A percentile compares a stretch with the other conserved stretches of the same genome.
Conservation (phyloP, 2,888 invertebrate genomes). For the Odontocerum albicorne region DNA sequence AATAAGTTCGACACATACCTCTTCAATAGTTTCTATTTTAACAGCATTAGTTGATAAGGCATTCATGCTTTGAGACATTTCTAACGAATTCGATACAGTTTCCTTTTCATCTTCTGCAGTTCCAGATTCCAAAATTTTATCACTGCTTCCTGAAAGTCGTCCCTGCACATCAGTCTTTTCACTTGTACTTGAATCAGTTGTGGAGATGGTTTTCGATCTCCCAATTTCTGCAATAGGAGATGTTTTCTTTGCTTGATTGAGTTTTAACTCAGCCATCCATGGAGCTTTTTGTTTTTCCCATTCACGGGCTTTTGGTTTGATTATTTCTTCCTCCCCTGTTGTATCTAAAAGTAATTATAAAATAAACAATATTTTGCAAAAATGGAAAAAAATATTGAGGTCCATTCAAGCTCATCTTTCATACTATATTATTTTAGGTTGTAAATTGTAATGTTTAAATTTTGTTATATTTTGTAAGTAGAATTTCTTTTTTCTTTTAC, state of each 20-base stretch:
- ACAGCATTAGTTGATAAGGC: constrained; percentile 54
- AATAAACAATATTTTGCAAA: too few species aligned
- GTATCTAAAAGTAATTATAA: too few species aligned
- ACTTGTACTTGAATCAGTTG: constrained; percentile 38
- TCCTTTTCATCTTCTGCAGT: constrained; percentile 48
- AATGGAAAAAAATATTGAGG: too few species aligned
- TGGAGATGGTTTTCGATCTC: constrained; percentile 45
- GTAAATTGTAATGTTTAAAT: too few species aligned
- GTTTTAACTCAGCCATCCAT: constrained; percentile 81
- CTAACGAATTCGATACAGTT: constrained; percentile 47
- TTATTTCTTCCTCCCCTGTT: constrained; percentile 46
- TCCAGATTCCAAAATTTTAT: constrained; percentile 52
- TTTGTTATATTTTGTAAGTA: too few species aligned
- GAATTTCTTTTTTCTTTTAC: too few species aligned
- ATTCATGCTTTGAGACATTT: constrained; percentile 58
- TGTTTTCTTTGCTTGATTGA: constrained; percentile 72
- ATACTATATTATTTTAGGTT: too few species aligned
- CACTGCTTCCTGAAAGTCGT: constrained; percentile 37
- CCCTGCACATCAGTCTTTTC: constrained; percentile 39
- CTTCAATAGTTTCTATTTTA: constrained; percentile 51
- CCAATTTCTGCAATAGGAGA: constrained; percentile 45
- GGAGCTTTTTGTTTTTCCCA: constrained; percentile 76
- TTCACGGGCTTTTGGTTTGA: constrained; percentile 66
- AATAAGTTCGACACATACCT: too few species aligned
- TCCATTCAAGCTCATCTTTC: too few species aligned